phyloP scores from a whole-genome alignment of 2,113 vertebrate genomes.

The Sakesphorus luctuosus region DNA sequence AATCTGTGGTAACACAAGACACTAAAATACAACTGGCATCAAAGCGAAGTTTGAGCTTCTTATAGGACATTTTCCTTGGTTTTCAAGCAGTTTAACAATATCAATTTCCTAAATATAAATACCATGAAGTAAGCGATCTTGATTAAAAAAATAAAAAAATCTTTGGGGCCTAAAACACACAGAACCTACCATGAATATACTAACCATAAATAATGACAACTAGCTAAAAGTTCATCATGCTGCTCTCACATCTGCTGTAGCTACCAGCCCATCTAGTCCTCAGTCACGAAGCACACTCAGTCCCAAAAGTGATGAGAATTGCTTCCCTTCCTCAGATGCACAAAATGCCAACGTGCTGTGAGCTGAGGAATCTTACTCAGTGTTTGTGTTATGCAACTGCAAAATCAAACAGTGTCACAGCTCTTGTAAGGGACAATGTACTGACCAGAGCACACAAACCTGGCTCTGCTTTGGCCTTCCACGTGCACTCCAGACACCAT shows the following conservation, averaged over 20 bases:
- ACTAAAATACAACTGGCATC: neutral
- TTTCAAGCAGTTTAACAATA: neutral
- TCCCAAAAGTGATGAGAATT: neutral
- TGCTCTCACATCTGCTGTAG: neutral
- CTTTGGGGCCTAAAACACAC: neutral
- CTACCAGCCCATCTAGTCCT: neutral
- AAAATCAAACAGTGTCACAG: neutral
- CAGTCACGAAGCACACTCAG: neutral
- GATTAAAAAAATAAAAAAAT: neutral
- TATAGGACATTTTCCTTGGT: neutral
- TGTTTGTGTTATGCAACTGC: slow-evolving; percentile 9
- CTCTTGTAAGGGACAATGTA: neutral
- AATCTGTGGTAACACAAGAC: neutral
- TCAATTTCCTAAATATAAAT: neutral
- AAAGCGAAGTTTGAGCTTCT: neutral
- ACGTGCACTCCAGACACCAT: neutral
- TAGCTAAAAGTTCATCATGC: neutral
- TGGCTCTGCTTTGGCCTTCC: neutral
- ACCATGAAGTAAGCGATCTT: neutral
- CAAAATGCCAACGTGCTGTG: neutral
- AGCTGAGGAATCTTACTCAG: slow-evolving; percentile 14
- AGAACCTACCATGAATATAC: neutral
- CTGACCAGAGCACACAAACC: neutral
- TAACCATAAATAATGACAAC: neutral
- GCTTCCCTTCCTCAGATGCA: neutral